These are phyloP conservation scores for Macrocentrus cingulum DNA, from an alignment of 1,140 invertebrate species.

Conservation along the genomic window DNA sequence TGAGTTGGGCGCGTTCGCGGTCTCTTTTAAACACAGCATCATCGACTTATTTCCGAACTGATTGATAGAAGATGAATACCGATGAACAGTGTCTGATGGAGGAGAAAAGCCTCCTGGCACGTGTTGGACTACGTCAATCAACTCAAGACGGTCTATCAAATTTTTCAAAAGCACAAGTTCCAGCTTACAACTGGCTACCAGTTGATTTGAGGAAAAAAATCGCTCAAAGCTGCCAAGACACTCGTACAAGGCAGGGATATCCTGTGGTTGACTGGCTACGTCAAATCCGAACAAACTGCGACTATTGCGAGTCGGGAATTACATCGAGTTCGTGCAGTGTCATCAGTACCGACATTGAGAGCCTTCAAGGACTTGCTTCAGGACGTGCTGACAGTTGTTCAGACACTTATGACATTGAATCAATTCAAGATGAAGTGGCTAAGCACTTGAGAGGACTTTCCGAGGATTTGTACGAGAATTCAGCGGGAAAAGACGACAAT, in stretches of 20 bases:
- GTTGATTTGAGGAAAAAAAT: constrained; percentile 26
- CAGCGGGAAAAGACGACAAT: no score
- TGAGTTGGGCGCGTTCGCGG: neutral
- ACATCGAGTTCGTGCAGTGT: neutral
- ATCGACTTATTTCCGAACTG: neutral
- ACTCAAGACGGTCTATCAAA: constrained; percentile 23
- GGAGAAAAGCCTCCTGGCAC: constrained; percentile 27
- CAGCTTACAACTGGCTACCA: constrained; percentile 26
- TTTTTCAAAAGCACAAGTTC: constrained; percentile 12
- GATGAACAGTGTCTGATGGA: constrained; percentile 30
- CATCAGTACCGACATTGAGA: neutral
- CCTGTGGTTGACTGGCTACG: constrained; percentile 31
- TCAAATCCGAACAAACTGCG: constrained; percentile 27
- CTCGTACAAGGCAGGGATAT: constrained; percentile 21
- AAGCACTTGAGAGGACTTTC: constrained; percentile 15
- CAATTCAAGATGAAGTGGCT: neutral
- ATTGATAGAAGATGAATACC: constrained; percentile 22
- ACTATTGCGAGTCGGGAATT: constrained; percentile 23
- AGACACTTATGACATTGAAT: constrained; percentile 14
- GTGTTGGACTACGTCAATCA: neutral
- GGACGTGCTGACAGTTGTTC: neutral
- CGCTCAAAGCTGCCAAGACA: constrained; percentile 22
- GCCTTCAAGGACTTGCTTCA: neutral
- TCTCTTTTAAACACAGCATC: constrained; percentile 2
- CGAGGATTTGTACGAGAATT: no score